Conservation (phyloP, 2,797 vertebrate species). For the Enteromius thamalakanensis region DNA sequence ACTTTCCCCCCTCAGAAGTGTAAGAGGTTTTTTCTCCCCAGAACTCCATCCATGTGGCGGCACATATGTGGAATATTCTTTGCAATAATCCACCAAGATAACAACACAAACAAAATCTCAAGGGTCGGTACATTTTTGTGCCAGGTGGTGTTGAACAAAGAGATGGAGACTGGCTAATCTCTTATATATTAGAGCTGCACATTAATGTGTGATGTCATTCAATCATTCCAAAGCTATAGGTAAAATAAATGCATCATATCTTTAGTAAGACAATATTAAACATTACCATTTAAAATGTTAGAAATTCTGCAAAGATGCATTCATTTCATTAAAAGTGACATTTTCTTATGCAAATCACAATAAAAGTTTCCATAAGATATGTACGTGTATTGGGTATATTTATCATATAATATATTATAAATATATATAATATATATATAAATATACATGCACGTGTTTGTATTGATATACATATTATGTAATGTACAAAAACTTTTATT, state of each 20-base stretch:
- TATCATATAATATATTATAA: too few species aligned
- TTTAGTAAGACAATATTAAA: not conserved
- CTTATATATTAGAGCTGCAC: not conserved
- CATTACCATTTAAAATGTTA: too few species aligned
- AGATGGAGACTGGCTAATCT: conserved; percentile 7
- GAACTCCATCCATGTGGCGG: not conserved
- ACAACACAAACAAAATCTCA: not conserved
- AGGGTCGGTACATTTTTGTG: not conserved
- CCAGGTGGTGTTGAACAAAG: not conserved
- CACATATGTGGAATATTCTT: conserved; percentile 10
- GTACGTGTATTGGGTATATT: too few species aligned
- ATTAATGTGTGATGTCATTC: not conserved
- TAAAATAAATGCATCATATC: not conserved
- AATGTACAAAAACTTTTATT: too few species aligned
- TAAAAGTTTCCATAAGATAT: too few species aligned
- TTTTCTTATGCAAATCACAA: not conserved
- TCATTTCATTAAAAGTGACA: not conserved
- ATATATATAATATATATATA: too few species aligned
- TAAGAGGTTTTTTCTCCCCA: not conserved
- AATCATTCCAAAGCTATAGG: not conserved
- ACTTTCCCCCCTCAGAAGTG: not conserved
- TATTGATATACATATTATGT: too few species aligned
- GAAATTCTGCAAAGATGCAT: not conserved
- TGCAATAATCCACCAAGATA: not conserved
- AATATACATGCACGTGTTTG: too few species aligned